Evolutionary conservation across 2,888 invertebrate species (phyloP), one percentile per base, ranked within the genome.

Genomic region (Orchestes rusci): DNA sequence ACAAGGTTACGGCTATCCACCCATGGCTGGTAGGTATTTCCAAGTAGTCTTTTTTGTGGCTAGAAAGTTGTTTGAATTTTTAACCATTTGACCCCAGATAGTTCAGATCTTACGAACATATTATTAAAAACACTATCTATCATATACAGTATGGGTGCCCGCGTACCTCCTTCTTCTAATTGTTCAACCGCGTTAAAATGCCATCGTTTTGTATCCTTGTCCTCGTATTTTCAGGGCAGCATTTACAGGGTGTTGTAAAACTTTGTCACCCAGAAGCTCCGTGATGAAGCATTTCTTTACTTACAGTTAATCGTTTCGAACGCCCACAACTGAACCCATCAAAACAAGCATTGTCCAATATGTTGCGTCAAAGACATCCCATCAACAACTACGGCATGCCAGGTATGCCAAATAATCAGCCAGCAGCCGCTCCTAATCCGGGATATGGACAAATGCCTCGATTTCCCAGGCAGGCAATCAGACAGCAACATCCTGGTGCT

Each of bases 271-370:
- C n/a, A n/a, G n/a, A n/a, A n/a, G n/a, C n/a, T n/a, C n/a, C n/a
- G n/a, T n/a, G n/a, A 23, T 23, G 10, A 31, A 31, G 10, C 8
- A 31, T 12, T 8, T 31, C 13, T 13, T 2, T 12, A 10, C 13
- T 40, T 30, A 54, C 56, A 59, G 69, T 70, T 12, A 70, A 69
- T 51, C 63, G 72, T 45, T 73, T 72, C 52, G 72, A 73, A 52
- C 58, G 72, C 15, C 70, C 71, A 1, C 66, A 66, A 49, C 66
- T 66, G 39, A 68, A 84, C 55, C 84, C 83, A 55, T 84, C 85
- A 3, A 91, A 92, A 60, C 88, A 87, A 63, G 91, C 91, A 0
- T 70, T 92, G 28, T 85, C 86, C 38, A 82, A 88, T 59, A 87
- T 92, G 88, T 69, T 92, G 40, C 75, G 88, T 0, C 79, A 83